Percentiles rank a stretch among this genome's conserved stretches.
Conservation (phyloP, 2,113 vertebrate species). For the Muscicapa adusta region DNA sequence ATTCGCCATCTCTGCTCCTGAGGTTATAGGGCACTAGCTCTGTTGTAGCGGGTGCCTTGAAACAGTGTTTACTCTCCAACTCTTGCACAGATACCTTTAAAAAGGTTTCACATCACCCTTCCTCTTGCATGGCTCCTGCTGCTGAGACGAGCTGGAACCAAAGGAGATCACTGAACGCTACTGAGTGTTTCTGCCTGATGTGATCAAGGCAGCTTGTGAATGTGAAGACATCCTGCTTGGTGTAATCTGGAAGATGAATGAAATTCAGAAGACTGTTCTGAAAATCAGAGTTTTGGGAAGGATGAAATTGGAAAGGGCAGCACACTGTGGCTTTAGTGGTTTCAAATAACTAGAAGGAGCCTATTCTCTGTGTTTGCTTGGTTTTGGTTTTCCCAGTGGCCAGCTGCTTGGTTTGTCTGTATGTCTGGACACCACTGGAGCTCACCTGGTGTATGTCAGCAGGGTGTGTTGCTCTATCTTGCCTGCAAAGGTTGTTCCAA, state of each 20-base stretch:
- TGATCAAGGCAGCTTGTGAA: not conserved
- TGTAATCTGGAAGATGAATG: not conserved
- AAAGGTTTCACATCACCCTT: not conserved
- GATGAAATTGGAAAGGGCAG: not conserved
- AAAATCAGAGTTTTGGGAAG: not conserved
- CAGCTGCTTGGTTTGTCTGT: not conserved
- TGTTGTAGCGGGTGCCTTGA: not conserved
- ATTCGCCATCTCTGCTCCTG: slow-evolving; percentile 21
- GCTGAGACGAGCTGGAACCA: not conserved
- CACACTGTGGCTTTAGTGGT: not conserved
- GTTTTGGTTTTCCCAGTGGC: not conserved
- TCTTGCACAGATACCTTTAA: not conserved
- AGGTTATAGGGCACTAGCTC: not conserved
- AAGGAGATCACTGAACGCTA: not conserved
- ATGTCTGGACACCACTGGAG: not conserved
- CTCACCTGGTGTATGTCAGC: not conserved
- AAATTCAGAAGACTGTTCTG: not conserved
- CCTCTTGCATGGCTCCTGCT: not conserved
- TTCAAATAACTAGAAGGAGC: not conserved
- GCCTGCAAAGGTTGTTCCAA: not conserved
- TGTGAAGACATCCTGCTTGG: not conserved
- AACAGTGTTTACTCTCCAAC: not conserved
- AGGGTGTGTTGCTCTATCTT: not conserved
- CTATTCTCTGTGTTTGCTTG: not conserved
- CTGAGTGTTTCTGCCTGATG: not conserved